Base-by-base conservation (phyloP, 2,113 vertebrate genomes). In the Phalacrocorax pelagicus region DNA sequence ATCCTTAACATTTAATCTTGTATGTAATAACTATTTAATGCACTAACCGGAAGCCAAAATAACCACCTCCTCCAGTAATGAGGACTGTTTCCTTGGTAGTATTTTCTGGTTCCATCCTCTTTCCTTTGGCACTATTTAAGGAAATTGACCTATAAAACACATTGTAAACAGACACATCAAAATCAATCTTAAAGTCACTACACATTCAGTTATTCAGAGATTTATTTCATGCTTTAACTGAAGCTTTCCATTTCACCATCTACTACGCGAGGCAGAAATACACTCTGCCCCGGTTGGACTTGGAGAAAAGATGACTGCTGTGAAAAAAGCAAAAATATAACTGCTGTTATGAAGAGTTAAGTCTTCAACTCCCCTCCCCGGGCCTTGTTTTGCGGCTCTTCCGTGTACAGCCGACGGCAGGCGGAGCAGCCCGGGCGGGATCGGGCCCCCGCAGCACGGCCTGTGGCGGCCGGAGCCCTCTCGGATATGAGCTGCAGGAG, bases 41-140 rank as follows among this genome's bases (percentile, higher is more conserved):
- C 46, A 98, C 99, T 98, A 97, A 99, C 99, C 99, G 98, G 97
- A 98, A 99, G 62, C 99, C 99, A 96, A 99, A 99, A 90, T 99
- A 99, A 36, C 99, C 99, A 73, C 98, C 98, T 95, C 99, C 99
- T 66, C 99, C 99, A 7, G 99, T 99, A 55, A 99, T 97, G 57
- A 99, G 97, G 40, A 98, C 98, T 2, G 80, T 98, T 86, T 98
- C 97, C 70, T 85, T 78, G 36, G 66, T 71, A 59, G 65, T 14
- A 1, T 51, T 82, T 72, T 27, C 81, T 67, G 58, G 32, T 16
- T 93, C 96, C 98, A 98, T 98, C 15, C n/a, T 83, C 80, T 44
- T 23, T 24, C 42, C 54, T 73, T 54, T 15, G 52, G 62, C 49
- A 2, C 51, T 12, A 15, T 1, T 46, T 4, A 49, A 80, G 36